Evolutionary conservation across 2,113 vertebrate species (phyloP).

Genomic region (Solenodon paradoxus): DNA sequence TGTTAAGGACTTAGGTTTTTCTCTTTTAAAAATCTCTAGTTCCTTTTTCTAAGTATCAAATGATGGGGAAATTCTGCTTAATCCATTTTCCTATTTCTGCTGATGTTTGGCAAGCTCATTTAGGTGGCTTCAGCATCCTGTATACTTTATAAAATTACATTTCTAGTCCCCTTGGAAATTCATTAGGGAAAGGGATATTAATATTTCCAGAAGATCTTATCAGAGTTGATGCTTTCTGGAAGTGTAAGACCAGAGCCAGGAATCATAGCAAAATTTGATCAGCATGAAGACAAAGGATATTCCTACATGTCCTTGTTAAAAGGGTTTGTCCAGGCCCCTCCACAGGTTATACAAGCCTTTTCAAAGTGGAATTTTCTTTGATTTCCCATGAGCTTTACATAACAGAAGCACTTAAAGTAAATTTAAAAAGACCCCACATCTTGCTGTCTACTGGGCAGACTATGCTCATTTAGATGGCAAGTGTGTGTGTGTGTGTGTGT

Average conservation of each 20-base stretch:
- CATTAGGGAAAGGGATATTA: not conserved
- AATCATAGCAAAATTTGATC: not conserved
- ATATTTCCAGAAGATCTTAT: conserved; percentile 20
- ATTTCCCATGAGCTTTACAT: not conserved
- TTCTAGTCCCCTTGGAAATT: not conserved
- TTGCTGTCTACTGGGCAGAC: not conserved
- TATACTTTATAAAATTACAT: not conserved
- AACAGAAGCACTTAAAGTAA: not conserved
- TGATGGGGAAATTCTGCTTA: not conserved
- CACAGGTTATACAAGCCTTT: not conserved
- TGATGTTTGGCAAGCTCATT: not conserved
- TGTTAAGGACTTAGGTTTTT: not conserved
- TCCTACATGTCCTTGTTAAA: not conserved
- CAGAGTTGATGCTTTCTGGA: not conserved
- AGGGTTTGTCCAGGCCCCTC: not conserved
- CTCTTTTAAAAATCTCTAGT: not conserved
- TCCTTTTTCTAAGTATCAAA: too few relatives aligned
- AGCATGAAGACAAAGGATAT: not conserved
- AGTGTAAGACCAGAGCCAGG: not conserved
- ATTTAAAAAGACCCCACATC: not conserved
- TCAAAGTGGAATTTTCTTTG: not conserved
- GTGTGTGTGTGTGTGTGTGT: not conserved
- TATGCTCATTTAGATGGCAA: not conserved
- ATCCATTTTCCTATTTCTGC: not conserved
- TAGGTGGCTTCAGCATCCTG: not conserved